These are phyloP conservation scores for Psettodes erumei DNA, from an alignment of 2,113 vertebrate genomes.

Conservation along the genomic window DNA sequence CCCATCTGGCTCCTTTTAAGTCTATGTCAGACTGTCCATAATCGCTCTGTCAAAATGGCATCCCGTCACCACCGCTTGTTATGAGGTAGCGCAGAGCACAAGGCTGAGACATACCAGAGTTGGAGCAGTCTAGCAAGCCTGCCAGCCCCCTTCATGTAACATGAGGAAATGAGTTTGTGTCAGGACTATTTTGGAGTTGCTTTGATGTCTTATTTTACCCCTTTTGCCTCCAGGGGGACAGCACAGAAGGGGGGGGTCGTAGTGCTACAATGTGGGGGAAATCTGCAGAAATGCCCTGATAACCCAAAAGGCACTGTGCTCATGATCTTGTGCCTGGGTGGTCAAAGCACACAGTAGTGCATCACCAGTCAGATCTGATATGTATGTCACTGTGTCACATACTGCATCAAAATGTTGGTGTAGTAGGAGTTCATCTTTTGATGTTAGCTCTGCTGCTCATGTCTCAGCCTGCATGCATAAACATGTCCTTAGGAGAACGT, in stretches of 20 bases:
- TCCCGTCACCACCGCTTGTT: constrained; percentile 72
- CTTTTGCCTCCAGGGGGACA: constrained; percentile 74
- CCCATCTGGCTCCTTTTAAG: constrained; percentile 77
- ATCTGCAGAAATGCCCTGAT: constrained; percentile 67
- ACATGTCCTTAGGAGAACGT: constrained; percentile 46
- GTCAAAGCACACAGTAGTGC: constrained; percentile 34
- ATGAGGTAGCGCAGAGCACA: constrained; percentile 65
- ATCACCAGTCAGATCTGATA: constrained; percentile 1
- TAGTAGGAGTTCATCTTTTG: background rate
- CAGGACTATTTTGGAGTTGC: constrained; percentile 83
- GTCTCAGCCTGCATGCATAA: constrained; percentile 29
- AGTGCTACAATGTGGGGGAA: constrained; percentile 62
- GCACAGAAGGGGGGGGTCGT: constrained; percentile 52
- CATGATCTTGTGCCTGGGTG: constrained; percentile 54
- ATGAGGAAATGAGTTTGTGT: constrained; percentile 84
- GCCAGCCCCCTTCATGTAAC: constrained; percentile 75
- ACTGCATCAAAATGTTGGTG: background rate
- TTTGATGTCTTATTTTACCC: constrained; percentile 86
- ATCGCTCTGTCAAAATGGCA: constrained; percentile 75
- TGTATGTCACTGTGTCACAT: constrained; percentile 28
- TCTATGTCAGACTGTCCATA: constrained; percentile 72
- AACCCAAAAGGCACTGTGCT: constrained; percentile 58
- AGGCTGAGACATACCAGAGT: constrained; percentile 71
- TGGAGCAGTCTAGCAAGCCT: constrained; percentile 57
- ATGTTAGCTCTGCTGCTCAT: background rate